These are phyloP conservation scores for Neodiprion lecontei DNA, from an alignment of 1,140 invertebrate species.

Conservation along the genomic window DNA sequence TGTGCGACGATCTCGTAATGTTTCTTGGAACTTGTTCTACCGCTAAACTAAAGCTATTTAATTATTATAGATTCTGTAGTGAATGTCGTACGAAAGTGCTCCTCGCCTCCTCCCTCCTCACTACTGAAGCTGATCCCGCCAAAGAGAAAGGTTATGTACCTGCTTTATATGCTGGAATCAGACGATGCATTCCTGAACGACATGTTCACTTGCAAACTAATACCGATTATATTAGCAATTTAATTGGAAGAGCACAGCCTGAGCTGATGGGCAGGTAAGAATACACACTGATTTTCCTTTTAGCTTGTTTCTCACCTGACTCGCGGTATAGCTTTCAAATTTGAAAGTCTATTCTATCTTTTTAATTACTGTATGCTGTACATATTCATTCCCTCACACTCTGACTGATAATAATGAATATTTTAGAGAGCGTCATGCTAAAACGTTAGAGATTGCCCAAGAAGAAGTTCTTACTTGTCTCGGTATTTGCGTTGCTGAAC, in stretches of 20 bases:
- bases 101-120: conserved; percentile 84
- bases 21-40: neutral
- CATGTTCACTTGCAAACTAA: conserved; percentile 88
- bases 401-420: no score
- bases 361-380: no score
- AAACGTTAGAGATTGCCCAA: conserved; percentile 93
- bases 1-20: conserved; percentile 10
- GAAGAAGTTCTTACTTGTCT: conserved; percentile 94
- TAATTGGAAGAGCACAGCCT: conserved; percentile 90
- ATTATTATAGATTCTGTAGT: conserved; percentile 77
- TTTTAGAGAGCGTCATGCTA: conserved; percentile 85
- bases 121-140: conserved; percentile 81
- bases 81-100: conserved; percentile 92
- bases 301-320: conserved; percentile 13
- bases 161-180: conserved; percentile 84
- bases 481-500: conserved; percentile 89
- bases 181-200: conserved; percentile 82
- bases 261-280: conserved; percentile 79
- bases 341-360: no score
- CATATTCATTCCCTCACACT: no score
- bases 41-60: conserved; percentile 9
- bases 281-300: conserved; percentile 13
- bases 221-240: conserved; percentile 84
- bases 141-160: conserved; percentile 91
- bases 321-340: no score